Conservation (phyloP, 2,888 invertebrate genomes). For the Arge pagana region DNA sequence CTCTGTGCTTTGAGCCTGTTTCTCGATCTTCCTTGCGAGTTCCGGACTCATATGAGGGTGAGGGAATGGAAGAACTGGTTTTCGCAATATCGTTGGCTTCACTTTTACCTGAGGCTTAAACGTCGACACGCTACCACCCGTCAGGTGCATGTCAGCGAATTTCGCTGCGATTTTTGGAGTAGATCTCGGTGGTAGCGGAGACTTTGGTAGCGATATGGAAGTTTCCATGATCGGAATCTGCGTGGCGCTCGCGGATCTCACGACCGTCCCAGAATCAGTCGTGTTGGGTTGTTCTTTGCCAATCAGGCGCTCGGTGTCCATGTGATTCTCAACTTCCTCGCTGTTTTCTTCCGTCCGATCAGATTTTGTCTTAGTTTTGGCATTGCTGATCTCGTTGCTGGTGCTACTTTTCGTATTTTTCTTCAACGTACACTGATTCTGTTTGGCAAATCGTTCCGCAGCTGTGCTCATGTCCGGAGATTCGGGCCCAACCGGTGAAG, state of each 20-base stretch:
- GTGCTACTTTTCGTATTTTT: conserved; percentile 64
- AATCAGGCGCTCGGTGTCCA: conserved; percentile 32
- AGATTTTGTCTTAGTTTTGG: conserved; percentile 28
- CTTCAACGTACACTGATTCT: conserved; percentile 78
- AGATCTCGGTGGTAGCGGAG: conserved; percentile 65
- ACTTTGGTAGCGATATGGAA: conserved; percentile 40
- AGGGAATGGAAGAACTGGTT: conserved; percentile 63
- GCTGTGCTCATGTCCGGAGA: conserved; percentile 73
- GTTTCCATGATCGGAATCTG: conserved; percentile 42
- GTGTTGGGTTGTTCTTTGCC: conserved; percentile 37
- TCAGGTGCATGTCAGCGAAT: conserved; percentile 68
- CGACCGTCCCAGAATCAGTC: conserved; percentile 40
- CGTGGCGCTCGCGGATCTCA: conserved; percentile 49
- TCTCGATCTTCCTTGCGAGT: conserved; percentile 53
- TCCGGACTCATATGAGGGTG: conserved; percentile 57
- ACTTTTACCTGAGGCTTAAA: conserved; percentile 77
- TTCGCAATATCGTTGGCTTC: conserved; percentile 80
- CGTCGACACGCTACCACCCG: conserved; percentile 62
- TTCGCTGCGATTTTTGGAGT: conserved; percentile 68
- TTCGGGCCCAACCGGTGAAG: conserved; percentile 58
- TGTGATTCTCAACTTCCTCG: conserved; percentile 37
- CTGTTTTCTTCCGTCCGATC: conserved; percentile 28
- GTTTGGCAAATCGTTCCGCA: conserved; percentile 78
- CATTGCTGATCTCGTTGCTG: conserved; percentile 15
- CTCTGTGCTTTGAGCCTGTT: conserved; percentile 52